These are phyloP conservation scores for Machaerirhynchus nigripectus DNA, from an alignment of 2,113 vertebrate genomes.

Conservation along the genomic window DNA sequence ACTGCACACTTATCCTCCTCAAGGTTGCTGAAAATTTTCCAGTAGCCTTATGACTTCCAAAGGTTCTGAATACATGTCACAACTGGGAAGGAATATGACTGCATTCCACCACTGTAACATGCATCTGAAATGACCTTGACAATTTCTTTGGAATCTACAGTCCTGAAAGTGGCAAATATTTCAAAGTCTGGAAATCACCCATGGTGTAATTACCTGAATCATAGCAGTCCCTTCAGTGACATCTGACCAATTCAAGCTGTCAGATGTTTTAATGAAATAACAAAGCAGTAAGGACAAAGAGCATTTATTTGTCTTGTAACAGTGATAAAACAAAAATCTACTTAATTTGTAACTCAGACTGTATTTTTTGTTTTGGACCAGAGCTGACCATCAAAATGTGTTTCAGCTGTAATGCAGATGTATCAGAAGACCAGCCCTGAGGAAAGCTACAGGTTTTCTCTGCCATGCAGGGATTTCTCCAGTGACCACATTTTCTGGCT, in stretches of 20 bases:
- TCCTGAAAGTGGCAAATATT: too few relatives aligned
- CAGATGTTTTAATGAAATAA: not conserved
- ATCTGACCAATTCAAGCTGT: not conserved
- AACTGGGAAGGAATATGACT: not conserved
- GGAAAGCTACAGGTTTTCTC: not conserved
- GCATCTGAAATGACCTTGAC: not conserved
- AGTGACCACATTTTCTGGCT: not conserved
- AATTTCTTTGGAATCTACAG: too few relatives aligned
- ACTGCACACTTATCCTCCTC: not conserved
- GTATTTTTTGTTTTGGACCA: not conserved
- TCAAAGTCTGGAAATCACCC: not conserved
- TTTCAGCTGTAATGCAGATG: not conserved
- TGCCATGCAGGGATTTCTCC: not conserved
- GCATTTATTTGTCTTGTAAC: not conserved
- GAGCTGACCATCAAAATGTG: not conserved
- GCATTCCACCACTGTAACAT: not conserved
- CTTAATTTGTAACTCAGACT: not conserved
- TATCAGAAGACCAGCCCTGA: not conserved
- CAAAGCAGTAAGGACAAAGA: not conserved
- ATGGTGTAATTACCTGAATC: not conserved
- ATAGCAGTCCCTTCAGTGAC: not conserved
- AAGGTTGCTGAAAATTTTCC: not conserved
- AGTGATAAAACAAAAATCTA: not conserved
- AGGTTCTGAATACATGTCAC: not conserved
- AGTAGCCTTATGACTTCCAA: not conserved